Evolutionary conservation across 2,113 vertebrate genomes (phyloP), one percentile per base, ranked within the genome.

Genomic region (Syngnathoides biaculeatus): DNA sequence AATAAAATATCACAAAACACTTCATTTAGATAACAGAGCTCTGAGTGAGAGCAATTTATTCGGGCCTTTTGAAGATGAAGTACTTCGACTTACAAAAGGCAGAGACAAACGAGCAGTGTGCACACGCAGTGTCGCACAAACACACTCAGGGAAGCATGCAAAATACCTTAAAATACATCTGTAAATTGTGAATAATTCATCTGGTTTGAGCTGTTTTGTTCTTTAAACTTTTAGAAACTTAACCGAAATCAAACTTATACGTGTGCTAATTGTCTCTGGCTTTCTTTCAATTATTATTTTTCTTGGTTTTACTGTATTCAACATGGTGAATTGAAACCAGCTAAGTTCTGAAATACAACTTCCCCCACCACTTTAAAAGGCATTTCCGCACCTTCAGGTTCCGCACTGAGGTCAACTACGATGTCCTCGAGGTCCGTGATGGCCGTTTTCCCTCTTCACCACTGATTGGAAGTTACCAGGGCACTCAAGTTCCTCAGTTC

Each of bases 401-500:
- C 83, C 94, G 98, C 79, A 99, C 97, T 0, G 97, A 99, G 80
- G 96, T 98, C 74, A 99, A 99, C 72, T 99, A 99, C 0, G 97
- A 99, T 39, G 92, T 96, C 0, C 87, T 99, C 69, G 97, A 99
- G 80, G 96, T 99, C 52, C 89, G 96, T 2, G 97, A 99, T 0
- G 97, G 97, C 12, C 92, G 93, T 14, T 98, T 94, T 65, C 94
- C 97, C 38, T 98, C 96, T 0, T 96, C 97, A 0, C 92, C 95
- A 0, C 74, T 99, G 57, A 97, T 99, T 30, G 97, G 97, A 3
- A 93, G 96, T 72, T 99, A 98, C 64, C 96, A 99, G 1, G 97
- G 97, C 35, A 99, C 97, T 12, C 97, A 99, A 86, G 97, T 99
- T 42, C 97, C 97, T 4, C 97, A 98, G 93, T 99, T 99, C 86